phyloP scores from a whole-genome alignment of 1,140 invertebrate genomes.

The Temnothorax nylanderi region DNA sequence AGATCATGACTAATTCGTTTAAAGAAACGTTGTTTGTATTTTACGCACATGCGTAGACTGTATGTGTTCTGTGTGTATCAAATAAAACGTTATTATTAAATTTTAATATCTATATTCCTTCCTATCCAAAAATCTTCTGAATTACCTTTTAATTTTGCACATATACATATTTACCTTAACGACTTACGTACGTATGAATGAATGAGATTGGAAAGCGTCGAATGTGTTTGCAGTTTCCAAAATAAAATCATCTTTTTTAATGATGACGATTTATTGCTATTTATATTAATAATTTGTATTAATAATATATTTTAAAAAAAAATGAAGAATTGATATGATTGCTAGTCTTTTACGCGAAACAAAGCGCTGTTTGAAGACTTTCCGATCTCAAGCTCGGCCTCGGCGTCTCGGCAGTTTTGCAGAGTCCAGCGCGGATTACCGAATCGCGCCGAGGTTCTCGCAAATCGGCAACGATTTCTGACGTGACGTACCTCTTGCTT shows the following conservation, averaged over 20 bases:
- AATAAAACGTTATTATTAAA: conserved; percentile 40
- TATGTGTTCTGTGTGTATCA: not conserved
- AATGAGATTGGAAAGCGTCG: conserved; percentile 5
- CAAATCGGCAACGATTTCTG: not conserved
- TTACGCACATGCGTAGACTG: not conserved
- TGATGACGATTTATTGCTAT: not conserved
- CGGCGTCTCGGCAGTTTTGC: not conserved
- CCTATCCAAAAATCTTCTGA: not conserved
- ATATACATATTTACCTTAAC: not conserved
- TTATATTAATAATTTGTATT: conserved; percentile 2
- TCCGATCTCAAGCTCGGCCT: not conserved
- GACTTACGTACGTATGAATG: not conserved
- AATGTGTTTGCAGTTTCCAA: not conserved
- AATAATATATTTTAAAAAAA: not conserved
- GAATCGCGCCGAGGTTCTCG: not conserved
- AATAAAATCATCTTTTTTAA: not conserved
- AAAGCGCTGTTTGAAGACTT: not conserved
- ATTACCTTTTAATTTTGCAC: not conserved
- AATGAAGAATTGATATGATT: not conserved
- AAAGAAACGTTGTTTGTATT: not conserved
- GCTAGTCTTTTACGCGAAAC: not conserved
- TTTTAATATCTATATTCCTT: not conserved
- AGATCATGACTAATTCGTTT: not conserved
- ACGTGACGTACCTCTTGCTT: conserved; percentile 34
- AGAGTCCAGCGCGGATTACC: not conserved